Evolutionary conservation across 2,113 vertebrate genomes (phyloP), one percentile per base, ranked within the genome.

Genomic region (Pangasianodon hypophthalmus): DNA sequence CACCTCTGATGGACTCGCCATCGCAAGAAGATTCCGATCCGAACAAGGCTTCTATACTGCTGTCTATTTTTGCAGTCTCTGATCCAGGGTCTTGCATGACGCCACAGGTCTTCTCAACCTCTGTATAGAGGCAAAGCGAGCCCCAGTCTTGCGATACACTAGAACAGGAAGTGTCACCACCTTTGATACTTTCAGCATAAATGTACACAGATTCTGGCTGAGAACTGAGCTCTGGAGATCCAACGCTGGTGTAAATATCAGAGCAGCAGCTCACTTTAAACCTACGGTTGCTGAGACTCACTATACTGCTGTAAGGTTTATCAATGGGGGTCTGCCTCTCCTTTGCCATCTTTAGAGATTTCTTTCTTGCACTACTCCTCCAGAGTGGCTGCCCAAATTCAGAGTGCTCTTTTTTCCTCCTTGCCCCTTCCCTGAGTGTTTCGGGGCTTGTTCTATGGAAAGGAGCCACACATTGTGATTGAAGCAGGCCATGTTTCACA

Each of bases 401-500:
- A 50, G 24, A 26, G 7, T 16, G 18, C 44, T 18, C 64, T 32
- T 52, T 60, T 7, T 69, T 54, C 48, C 90, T 95, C 96, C 44
- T 93, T 86, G 88, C 89, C 0, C 93, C 95, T 93, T 88, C 94
- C 96, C 19, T 11, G 58, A 58, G 29, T 52, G 62, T 71, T 46
- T 69, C 44, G 4, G 71, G 67, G 16, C 0, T 26, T 79, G 16
- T 32, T 64, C 44, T 84, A 48, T 7, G 18, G 32, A 46, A 44
- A 52, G 48, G 7, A 58, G 83, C 21, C 6, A 64, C 10, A 69
- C 86, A 81, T 82, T 92, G 91, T 18, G 75, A 24, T 79, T 94
- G 95, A 41, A 96, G 95, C 92, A 95, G 97, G 71, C 94, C 93
- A 37, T 95, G 91, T 89, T 96, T 96, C 56, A 96, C 96, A 90